These are phyloP conservation scores for Drosophila stalkeri DNA, from an alignment of 2,888 invertebrate genomes.

Conservation along the genomic window DNA sequence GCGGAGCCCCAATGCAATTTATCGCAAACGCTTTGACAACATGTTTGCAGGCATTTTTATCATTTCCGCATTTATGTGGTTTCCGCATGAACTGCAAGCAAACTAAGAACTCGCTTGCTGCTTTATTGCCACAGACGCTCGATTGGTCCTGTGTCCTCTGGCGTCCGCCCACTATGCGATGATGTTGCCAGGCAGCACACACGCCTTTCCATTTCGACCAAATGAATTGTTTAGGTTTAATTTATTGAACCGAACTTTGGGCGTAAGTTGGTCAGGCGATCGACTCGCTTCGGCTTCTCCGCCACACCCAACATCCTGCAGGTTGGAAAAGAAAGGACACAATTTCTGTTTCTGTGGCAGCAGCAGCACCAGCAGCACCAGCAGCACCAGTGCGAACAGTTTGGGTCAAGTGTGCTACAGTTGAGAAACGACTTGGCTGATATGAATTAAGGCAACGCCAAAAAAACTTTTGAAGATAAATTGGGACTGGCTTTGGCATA, in stretches of 20 bases:
- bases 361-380: not conserved
- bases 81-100: conserved; percentile 75
- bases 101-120: conserved; percentile 76
- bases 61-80: conserved; percentile 81
- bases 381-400: conserved; percentile 1
- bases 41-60: conserved; percentile 79
- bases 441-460: conserved; percentile 39
- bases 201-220: conserved; percentile 35
- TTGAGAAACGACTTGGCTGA: conserved; percentile 22
- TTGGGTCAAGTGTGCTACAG: conserved; percentile 23
- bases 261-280: conserved; percentile 24
- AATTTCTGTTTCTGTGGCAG: conserved; percentile 7
- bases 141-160: conserved; percentile 7
- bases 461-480: conserved; percentile 4
- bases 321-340: conserved; percentile 13
- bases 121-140: conserved; percentile 64
- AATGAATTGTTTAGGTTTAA: conserved; percentile 74
- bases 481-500: not conserved
- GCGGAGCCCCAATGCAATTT: conserved; percentile 76
- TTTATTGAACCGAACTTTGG: conserved; percentile 63
- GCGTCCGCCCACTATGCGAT: not conserved
- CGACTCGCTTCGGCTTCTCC: not conserved
- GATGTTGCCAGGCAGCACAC: conserved; percentile 31
- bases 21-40: conserved; percentile 75
- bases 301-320: conserved; percentile 9